Evolutionary conservation across 2,113 vertebrate species (phyloP), one percentile per base, ranked within the genome.

Genomic region (Irena cyanogastra): DNA sequence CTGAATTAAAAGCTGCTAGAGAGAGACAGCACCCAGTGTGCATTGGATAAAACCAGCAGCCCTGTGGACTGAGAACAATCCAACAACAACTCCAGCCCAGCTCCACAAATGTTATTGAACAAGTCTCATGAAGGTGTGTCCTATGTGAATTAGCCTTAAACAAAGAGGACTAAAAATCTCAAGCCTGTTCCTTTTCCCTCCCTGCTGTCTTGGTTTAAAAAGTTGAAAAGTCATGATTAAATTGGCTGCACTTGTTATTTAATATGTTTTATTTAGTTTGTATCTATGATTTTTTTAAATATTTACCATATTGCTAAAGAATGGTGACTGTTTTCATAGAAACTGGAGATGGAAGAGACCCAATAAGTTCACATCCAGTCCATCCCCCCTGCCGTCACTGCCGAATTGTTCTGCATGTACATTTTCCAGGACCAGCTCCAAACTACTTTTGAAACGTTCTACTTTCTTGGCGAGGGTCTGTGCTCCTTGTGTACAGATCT

Each of bases 221-320:
- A 97, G 96, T 94, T 96, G 95, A 97, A 92, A 93, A 96, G 96
- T 96, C 95, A 96, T 97, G 96, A 95, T 97, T 96, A 94, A 94
- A 91, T 97, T 97, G 96, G 96, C 96, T 81, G 88, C 91, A 92
- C 76, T 96, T 95, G 92, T 93, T 96, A 96, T 97, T 97, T 96
- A 95, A 96, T 96, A 96, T 96, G 94, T 96, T 95, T 96, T 94
- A 95, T 97, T 96, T 97, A 84, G 94, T 94, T 97, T 93, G 94
- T 97, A 96, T 68, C 96, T 94, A 84, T 95, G 92, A 94, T 97
- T 97, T 96, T 90, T 93, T 3, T 3, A 97, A 97, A 97, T 97
- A 97, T 97, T 97, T 97, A 79, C 83, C 94, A 87, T 95, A 93
- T 96, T 96, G 94, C 95, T 96, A 91, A 96, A 97, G 95, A 94